Base-by-base conservation (phyloP, 2,797 vertebrate species). In the Poecilia gillii region DNA sequence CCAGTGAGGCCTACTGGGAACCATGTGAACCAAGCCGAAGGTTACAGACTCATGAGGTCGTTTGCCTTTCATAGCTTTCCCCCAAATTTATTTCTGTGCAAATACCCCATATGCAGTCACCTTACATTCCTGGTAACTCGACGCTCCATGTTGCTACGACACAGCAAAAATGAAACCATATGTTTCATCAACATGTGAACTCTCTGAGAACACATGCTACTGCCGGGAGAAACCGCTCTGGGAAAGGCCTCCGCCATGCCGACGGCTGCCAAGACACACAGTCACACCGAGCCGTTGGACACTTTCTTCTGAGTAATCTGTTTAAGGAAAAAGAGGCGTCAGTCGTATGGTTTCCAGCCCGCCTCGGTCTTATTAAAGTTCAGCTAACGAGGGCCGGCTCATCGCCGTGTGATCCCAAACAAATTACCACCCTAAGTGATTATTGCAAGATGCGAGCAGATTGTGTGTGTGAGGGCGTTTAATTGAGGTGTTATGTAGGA, bases 111-210 rank as follows among this genome's bases (percentile, higher is more conserved):
- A 66, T 64, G 72, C n/a, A 8, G 75, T 78, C 31, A 41, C 59
- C 64, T 77, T 66, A 33, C 77, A 53, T 73, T 78, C n/a, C 36
- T 12, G 39, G 79, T 76, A 79, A 74, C 78, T 64, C 36, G 62
- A 47, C 16, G 76, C 72, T 51, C 70, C 3, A 25, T 80, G 78
- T 76, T 73, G 84, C 84, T 83, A 77, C 80, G 70, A 64, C 84
- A 53, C 70, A 25, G 51, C 33, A 79, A 90, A 53, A 93, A 89
- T 47, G 83, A 90, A 92, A 88, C 91, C 92, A 90, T 79, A 76
- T 92, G 90, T 82, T 89, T 89, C 77, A 83, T 82, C 79, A 79
- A 64, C 78, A 84, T 79, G 78, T 64, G 82, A 88, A 79, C 71
- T 70, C 74, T 73, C 77, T 83, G 82, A 75, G 77, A 84, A 80